phyloP scores from a whole-genome alignment of 2,113 vertebrate species.

The Seriola rivoliana region DNA sequence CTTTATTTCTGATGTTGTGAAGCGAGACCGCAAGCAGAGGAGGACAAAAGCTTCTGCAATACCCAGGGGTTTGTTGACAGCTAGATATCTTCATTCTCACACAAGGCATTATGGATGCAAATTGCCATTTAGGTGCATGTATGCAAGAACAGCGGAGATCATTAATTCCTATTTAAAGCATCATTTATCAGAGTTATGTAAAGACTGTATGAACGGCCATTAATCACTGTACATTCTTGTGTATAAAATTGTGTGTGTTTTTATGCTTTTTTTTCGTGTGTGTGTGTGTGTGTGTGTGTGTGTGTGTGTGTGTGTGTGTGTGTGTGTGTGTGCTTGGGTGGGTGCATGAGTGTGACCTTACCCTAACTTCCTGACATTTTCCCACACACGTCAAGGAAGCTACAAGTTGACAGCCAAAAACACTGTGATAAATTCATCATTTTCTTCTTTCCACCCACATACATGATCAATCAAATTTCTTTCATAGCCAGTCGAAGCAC shows the following conservation, averaged over 20 bases:
- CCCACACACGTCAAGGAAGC: slow-evolving; percentile 70
- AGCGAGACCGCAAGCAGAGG: slow-evolving; percentile 38
- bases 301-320: slow-evolving; percentile 3
- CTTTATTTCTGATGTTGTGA: slow-evolving; percentile 26
- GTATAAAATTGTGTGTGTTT: slow-evolving; percentile 24
- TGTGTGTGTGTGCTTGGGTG: slow-evolving; percentile 16
- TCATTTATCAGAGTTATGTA: slow-evolving; percentile 59
- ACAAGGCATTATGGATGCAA: slow-evolving; percentile 59
- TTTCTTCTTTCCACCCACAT: slow-evolving; percentile 54
- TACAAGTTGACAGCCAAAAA: slow-evolving; percentile 55
- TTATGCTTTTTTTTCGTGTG: background rate
- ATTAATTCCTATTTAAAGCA: slow-evolving; percentile 65
- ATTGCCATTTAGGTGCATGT: slow-evolving; percentile 59
- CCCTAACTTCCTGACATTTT: slow-evolving; percentile 70
- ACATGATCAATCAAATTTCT: slow-evolving; percentile 63
- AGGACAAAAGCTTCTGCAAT: slow-evolving; percentile 41
- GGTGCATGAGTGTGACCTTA: slow-evolving; percentile 52
- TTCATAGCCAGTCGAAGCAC: slow-evolving; percentile 2
- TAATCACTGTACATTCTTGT: slow-evolving; percentile 51
- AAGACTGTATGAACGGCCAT: slow-evolving; percentile 23
- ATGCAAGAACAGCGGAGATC: slow-evolving; percentile 15
- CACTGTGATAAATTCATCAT: slow-evolving; percentile 66
- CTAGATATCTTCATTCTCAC: slow-evolving; percentile 70
- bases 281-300: slow-evolving; percentile 3
- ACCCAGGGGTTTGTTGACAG: slow-evolving; percentile 53